Base-by-base conservation (phyloP, 2,888 invertebrate species). In the Bursaphelenchus okinawaensis region DNA sequence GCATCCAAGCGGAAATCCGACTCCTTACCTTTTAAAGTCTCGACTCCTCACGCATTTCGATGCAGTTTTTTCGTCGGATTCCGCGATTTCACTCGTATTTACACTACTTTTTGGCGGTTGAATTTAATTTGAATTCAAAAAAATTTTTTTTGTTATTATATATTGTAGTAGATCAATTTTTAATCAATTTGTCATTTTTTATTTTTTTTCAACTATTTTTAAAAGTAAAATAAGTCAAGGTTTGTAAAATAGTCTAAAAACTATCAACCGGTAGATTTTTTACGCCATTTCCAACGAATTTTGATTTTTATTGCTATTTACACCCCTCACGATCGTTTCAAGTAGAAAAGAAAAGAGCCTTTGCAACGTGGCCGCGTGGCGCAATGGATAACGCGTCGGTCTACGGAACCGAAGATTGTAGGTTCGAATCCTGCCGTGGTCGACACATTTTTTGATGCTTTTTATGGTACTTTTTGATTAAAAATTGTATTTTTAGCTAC, bases 391-490 rank as follows among this genome's bases (percentile, higher is more conserved):
- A 75, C 74, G 81, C 82, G 82, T 82, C 82, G 78, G 81, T 76
- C 82, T 82, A 82, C 82, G 82, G 78, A 83, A 77, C 82, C 78
- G 82, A 82, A 82, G 82, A 83, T 83, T 83, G 79, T 72, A 82
- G 82, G 81, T 83, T 82, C 82, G 82, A 83, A 77, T 79, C 82
- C 81, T 80, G 79, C 72, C 73, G 57, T 56, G 57, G 57, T 56
- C 57, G 57, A 56, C 12, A 54, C 19, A 3, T n/a, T 54, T 54
- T 54, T 54, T 54, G n/a, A n/a, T n/a, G n/a, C n/a, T n/a, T n/a
- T n/a, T n/a, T n/a, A n/a, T n/a, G n/a, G n/a, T n/a, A n/a, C n/a
- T n/a, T n/a, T n/a, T n/a, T n/a, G n/a, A n/a, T n/a, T n/a, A n/a
- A n/a, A n/a, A n/a, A n/a, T n/a, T n/a, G n/a, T 54, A 40, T 40